These are phyloP conservation scores for Peromyscus eremicus DNA, from an alignment of 2,797 vertebrate genomes.

Conservation along the genomic window DNA sequence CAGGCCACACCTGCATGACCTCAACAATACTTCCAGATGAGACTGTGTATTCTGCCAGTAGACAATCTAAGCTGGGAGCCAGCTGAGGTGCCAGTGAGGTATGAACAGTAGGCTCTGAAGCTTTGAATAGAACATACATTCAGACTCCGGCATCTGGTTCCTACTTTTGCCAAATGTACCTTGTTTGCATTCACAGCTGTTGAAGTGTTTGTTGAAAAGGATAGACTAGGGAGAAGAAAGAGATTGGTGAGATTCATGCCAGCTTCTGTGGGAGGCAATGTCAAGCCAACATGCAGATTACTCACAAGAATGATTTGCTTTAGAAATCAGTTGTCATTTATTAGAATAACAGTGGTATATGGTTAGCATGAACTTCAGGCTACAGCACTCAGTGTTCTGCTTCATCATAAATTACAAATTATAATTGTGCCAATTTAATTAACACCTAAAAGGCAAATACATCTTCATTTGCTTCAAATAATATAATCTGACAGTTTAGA, in stretches of 20 bases:
- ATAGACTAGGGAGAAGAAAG: constrained; percentile 78
- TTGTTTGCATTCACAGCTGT: constrained; percentile 89
- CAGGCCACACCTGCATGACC: constrained; percentile 80
- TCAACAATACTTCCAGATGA: constrained; percentile 83
- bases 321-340: constrained; percentile 82
- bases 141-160: constrained; percentile 87
- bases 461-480: constrained; percentile 64
- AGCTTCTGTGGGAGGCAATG: constrained; percentile 75
- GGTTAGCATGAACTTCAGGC: constrained; percentile 70
- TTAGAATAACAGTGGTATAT: constrained; percentile 73
- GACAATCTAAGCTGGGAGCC: constrained; percentile 72
- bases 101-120: constrained; percentile 71
- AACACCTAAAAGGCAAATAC: constrained; percentile 48
- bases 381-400: not conserved
- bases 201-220: constrained; percentile 84
- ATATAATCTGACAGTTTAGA: constrained; percentile 8
- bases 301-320: constrained; percentile 81
- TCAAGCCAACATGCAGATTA: constrained; percentile 80
- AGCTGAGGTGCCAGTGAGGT: constrained; percentile 86
- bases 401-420: constrained; percentile 54
- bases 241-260: constrained; percentile 56
- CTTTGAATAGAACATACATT: constrained; percentile 84
- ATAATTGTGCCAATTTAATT: constrained; percentile 63
- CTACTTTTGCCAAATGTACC: constrained; percentile 87
- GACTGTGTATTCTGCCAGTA: constrained; percentile 80